These are phyloP conservation scores for Monopis laevigella DNA, from an alignment of 2,888 invertebrate species.

Conservation along the genomic window DNA sequence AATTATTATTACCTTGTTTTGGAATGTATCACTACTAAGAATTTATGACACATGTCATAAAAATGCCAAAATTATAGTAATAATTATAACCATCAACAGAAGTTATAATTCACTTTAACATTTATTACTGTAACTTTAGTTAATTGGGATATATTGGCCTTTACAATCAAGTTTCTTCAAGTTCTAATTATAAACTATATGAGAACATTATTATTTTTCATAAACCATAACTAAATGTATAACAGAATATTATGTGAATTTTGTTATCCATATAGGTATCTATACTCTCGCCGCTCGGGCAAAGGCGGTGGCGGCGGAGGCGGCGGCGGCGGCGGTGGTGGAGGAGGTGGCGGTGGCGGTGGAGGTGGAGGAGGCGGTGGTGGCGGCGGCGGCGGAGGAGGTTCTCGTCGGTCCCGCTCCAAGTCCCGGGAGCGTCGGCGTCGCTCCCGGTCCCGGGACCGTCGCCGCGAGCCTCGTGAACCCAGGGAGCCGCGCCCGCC, in stretches of 20 bases:
- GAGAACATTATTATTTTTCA: too few relatives aligned
- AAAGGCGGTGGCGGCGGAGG: constrained; percentile 59
- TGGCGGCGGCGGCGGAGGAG: constrained; percentile 48
- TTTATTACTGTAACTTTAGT: too few relatives aligned
- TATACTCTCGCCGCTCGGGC: constrained; percentile 76
- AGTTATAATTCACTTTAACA: too few relatives aligned
- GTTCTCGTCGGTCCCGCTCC: constrained; percentile 35
- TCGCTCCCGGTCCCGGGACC: constrained; percentile 66
- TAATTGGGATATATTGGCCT: too few relatives aligned
- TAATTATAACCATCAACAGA: too few relatives aligned
- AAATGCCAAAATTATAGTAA: too few relatives aligned
- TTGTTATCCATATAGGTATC: constrained; percentile 55
- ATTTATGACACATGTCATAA: too few relatives aligned
- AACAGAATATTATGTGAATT: constrained; percentile 9
- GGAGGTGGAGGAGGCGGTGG: constrained; percentile 51
- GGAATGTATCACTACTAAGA: too few relatives aligned
- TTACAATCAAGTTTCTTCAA: too few relatives aligned
- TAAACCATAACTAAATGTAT: too few relatives aligned
- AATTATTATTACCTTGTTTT: too few relatives aligned
- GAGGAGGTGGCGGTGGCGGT: constrained; percentile 42
- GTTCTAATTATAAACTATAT: too few relatives aligned
- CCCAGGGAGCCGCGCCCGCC: constrained; percentile 63
- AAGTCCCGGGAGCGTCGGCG: constrained; percentile 61
- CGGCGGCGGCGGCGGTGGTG: constrained; percentile 70
- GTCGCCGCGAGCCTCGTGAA: constrained; percentile 49